Base-by-base conservation (phyloP, 2,888 invertebrate genomes). In the Platypus cylindrus region DNA sequence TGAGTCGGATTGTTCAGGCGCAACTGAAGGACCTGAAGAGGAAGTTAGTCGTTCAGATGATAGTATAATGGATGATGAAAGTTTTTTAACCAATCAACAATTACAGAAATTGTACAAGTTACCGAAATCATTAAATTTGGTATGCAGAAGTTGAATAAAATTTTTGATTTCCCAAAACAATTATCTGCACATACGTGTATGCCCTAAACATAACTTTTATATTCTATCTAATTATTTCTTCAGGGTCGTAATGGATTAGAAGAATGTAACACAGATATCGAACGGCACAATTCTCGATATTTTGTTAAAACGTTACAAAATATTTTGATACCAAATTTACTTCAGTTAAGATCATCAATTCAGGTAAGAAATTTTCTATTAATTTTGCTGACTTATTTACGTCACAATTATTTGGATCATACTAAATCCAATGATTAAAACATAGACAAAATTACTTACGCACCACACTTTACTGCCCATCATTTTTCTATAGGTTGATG, bases 251-350 rank as follows among this genome's bases (percentile, higher is more conserved):
- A 56, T 30, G 64, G 63, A 20, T 47, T 63, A 18, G 62, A 70
- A 40, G 70, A 78, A 54, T 78, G 78, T 47, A 84, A 85, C 47
- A 80, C 82, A 8, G 86, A 87, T 53, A 72, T 82, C 26, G 90
- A 91, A 58, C 68, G 87, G 32, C 83, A 86, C 55, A 89, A 89
- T 56, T 87, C 90, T 0, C 66, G 80, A 13, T 79, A 82, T 53
- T 91, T 89, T 56, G 76, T 84, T 0, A 77, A 78, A 52, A 81
- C 80, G 0, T 55, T 90, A 15, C 75, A 75, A 41, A 71, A 72
- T 40, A 74, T 80, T 37, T 62, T 87, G 24, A 66, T 93, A 8
- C 87, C 89, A 0, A 77, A 79, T 52, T 64, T 91, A 2, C 59
- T 85, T 28, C 67, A 75, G 15, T 63, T 87, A 2, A 69, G 82